Evolutionary conservation across 2,888 invertebrate species (phyloP), one percentile per base, ranked within the genome.

Genomic region (Acronicta psi): DNA sequence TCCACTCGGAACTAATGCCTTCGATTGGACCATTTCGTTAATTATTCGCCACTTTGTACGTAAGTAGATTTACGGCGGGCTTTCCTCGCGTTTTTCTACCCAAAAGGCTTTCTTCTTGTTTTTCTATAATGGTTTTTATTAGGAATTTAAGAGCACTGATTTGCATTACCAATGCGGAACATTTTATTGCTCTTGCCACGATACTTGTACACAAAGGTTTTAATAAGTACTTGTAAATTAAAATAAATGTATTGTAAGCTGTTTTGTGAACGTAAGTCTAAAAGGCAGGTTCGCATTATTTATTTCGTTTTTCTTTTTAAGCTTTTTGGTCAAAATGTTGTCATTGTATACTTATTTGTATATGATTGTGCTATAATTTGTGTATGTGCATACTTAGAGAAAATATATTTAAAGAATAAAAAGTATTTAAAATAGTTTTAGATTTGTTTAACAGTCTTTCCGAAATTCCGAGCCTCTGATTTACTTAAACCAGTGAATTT

Each of bases 41-140:
- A 94, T 94, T 94, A 93, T 94, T 93, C 93, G 91, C 91, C 92
- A 93, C 92, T 93, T 93, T 89, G 89, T 91, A 90, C 90, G 90
- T 92, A 92, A 94, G 93, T 92, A 91, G 92, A 94, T 93, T 94
- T 93, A 94, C 91, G 89, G 84, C 82, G 80, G 77, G 88, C 84
- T 89, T 88, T 88, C 73, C 84, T 82, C 83, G 84, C 83, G 76
- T 84, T 88, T 90, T 88, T 84, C 80, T 72, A 82, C 53, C 80
- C 63, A 73, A 81, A 82, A 80, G 77, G 76, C 69, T 75, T 83
- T 80, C 81, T 83, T 80, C 80, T 82, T 83, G 77, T 87, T 88
- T 87, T 86, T 83, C 82, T 82, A 80, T 82, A 87, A 88, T 81
- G 84, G 85, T 82, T 84, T 87, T 88, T 85, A 85, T 86, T 82